Evolutionary conservation across 1,140 invertebrate species (phyloP).

Genomic region (Drosophila teissieri): DNA sequence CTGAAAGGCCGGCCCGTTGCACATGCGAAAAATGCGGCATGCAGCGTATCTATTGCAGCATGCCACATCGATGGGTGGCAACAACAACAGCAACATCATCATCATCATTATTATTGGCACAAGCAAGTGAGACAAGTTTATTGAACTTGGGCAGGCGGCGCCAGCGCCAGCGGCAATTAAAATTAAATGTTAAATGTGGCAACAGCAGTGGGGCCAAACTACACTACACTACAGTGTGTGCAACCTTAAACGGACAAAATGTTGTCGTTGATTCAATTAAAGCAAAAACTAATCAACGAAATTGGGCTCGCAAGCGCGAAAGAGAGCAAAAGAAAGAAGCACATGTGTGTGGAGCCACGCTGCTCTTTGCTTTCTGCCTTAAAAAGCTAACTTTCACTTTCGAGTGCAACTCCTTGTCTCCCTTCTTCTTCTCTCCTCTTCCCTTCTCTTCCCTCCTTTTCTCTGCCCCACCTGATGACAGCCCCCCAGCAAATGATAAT

Average conservation of each 20-base stretch:
- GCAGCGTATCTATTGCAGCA: constrained; percentile 66
- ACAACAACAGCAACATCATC: background rate
- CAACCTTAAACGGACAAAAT: constrained; percentile 61
- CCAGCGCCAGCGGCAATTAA: constrained; percentile 78
- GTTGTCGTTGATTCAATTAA: constrained; percentile 75
- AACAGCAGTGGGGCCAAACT: constrained; percentile 8
- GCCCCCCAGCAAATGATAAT: constrained; percentile 63
- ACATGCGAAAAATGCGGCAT: constrained; percentile 47
- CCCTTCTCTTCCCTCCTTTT: too few relatives aligned
- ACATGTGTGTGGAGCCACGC: constrained; percentile 15
- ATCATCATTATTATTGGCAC: constrained; percentile 26
- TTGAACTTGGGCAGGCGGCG: constrained; percentile 72
- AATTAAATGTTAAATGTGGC: constrained; percentile 68
- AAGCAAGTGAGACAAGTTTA: constrained; percentile 49
- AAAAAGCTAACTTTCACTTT: constrained; percentile 78
- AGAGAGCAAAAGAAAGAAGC: constrained; percentile 23
- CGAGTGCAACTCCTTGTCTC: constrained; percentile 49
- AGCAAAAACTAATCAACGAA: constrained; percentile 50
- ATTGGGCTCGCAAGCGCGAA: constrained; percentile 25
- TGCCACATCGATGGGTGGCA: constrained; percentile 37
- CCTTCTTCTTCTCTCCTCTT: constrained; percentile 3
- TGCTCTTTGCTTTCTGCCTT: constrained; percentile 15
- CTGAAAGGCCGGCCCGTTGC: constrained; percentile 50
- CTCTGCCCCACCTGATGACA: constrained; percentile 31
- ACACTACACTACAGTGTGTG: constrained; percentile 12